These are phyloP conservation scores for Eupeodes corollae DNA, from an alignment of 1,140 invertebrate genomes.

Conservation along the genomic window DNA sequence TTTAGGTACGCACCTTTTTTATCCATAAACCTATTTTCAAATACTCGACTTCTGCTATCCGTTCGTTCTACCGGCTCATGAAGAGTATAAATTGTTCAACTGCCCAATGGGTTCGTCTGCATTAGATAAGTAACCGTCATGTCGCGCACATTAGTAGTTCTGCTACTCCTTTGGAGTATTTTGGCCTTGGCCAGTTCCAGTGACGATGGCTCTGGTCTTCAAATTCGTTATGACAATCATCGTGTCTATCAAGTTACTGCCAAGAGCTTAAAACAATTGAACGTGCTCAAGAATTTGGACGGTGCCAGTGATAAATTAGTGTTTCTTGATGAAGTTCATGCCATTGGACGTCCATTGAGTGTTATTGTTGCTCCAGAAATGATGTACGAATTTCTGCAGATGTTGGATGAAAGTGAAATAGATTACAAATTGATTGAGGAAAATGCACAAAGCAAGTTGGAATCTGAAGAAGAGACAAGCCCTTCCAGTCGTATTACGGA, in stretches of 20 bases:
- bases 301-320: constrained; percentile 6
- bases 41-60: too few species aligned
- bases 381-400: constrained; percentile 6
- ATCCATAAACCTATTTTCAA: too few species aligned
- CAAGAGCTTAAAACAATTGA: constrained; percentile 23
- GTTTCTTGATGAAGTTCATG: constrained; percentile 14
- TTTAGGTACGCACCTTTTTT: too few species aligned
- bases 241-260: constrained; percentile 39
- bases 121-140: constrained; percentile 9
- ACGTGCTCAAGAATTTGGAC: constrained; percentile 16
- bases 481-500: constrained; percentile 11
- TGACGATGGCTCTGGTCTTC: too few species aligned
- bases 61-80: too few species aligned
- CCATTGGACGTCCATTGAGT: constrained; percentile 8
- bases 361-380: constrained; percentile 17
- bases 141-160: background rate
- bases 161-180: background rate
- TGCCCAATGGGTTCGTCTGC: constrained; percentile 19
- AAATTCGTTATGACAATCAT: constrained; percentile 33
- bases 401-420: constrained; percentile 3
- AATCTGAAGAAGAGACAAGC: constrained; percentile 15
- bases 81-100: constrained; percentile 2
- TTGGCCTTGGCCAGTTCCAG: constrained; percentile 9
- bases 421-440: constrained; percentile 11
- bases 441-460: constrained; percentile 37